Conservation (phyloP, 1,140 invertebrate genomes). For the Cydia splendana region DNA sequence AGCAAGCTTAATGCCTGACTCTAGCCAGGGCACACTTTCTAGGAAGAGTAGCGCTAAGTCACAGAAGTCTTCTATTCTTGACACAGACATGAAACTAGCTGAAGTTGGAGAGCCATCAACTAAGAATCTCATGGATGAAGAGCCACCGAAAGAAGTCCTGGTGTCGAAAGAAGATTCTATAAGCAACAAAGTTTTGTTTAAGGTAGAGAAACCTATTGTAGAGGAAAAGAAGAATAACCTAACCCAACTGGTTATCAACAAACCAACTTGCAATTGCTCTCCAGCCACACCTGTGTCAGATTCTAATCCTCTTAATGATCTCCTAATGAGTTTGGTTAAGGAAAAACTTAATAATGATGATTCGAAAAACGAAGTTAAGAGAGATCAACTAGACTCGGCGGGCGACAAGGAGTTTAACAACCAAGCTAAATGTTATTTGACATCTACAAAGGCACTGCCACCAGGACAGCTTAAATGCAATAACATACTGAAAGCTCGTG, state of each 20-base stretch:
- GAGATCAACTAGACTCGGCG: constrained; percentile 79
- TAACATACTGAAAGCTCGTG: constrained; percentile 94
- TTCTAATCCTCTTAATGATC: constrained; percentile 76
- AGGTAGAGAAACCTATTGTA: constrained; percentile 57
- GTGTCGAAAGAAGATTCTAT: constrained; percentile 77
- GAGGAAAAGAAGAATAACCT: constrained; percentile 74
- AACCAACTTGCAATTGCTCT: constrained; percentile 69
- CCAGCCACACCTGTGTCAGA: constrained; percentile 73
- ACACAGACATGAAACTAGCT: constrained; percentile 69
- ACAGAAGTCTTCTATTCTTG: constrained; percentile 72
- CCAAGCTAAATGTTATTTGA: constrained; percentile 81
- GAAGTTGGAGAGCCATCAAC: constrained; percentile 60
- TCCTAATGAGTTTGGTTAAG: constrained; percentile 76
- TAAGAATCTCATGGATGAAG: constrained; percentile 67
- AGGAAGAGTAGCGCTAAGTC: constrained; percentile 77
- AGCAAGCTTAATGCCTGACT: constrained; percentile 56
- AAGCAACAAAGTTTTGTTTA: constrained; percentile 73
- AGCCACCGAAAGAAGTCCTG: constrained; percentile 57
- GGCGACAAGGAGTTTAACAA: constrained; percentile 83
- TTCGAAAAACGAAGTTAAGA: constrained; percentile 81
- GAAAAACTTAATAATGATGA: constrained; percentile 81
- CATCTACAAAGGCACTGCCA: constrained; percentile 85
- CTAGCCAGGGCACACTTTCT: constrained; percentile 67
- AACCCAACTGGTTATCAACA: constrained; percentile 70
- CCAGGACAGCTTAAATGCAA: constrained; percentile 96